Evolutionary conservation across 2,888 invertebrate genomes (phyloP), one percentile per base, ranked within the genome.

Genomic region (Thelaira solivaga): DNA sequence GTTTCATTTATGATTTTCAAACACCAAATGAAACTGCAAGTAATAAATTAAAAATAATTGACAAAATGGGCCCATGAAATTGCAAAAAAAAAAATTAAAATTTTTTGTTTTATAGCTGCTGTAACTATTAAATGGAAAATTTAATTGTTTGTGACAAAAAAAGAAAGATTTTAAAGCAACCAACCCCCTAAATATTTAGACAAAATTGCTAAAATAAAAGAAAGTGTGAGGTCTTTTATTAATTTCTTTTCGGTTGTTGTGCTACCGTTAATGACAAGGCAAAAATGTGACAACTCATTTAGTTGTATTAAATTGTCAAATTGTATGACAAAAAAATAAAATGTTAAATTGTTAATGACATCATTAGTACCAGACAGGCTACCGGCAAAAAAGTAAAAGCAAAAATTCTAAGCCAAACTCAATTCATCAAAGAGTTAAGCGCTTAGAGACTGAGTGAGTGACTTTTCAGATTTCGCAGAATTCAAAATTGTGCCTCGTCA

Each of bases 201-300:
- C 68, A 68, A 47, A 65, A 57, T 41, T 41, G n/a, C 45, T 34
- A 47, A 29, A 4, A 57, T 8, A 10, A 11, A 45, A 22, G 24
- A 39, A 39, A 41, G 34, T 34, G 68, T 13, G 72, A 80, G 75
- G 75, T 75, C 75, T 41, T 41, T 26, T 20, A 6, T 45, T 39
- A 41, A 20, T 47, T 55, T 65, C 41, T 26, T 26, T 7, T 20
- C 29, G 34, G 8, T 31, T n/a, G 1, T 11, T 45, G 22, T 18
- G 26, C 13, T 18, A n/a, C 47, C 34, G 20, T 6, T 13, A 39
- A 36, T 34, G 1, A 36, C 31, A 53, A 47, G 53, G 68, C 71
- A 72, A 64, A 74, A 74, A 67, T 69, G 62, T 72, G 79, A 80
- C 72, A 80, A 76, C 79, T 80, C 59, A 76, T 72, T 80, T 76